phyloP scores from a whole-genome alignment of 1,140 invertebrate species.

The Euura saliciscinereae region DNA sequence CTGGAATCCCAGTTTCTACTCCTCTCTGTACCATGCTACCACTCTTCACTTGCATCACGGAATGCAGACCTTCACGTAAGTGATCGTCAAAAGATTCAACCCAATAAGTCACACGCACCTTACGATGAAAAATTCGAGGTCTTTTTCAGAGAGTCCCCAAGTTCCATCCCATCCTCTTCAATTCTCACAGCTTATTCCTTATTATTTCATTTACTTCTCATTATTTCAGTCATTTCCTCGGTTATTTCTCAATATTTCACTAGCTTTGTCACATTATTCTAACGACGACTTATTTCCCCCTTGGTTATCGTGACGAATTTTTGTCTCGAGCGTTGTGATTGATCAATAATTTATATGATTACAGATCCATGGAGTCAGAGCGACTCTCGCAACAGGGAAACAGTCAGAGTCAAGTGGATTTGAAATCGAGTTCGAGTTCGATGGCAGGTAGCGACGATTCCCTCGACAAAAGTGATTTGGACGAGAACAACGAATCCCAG shows the following conservation, averaged over 20 bases:
- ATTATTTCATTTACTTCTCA: no score
- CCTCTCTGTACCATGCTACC: constrained; percentile 54
- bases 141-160: background rate
- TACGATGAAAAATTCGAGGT: background rate
- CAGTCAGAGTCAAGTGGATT: constrained; percentile 42
- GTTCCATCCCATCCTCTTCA: background rate
- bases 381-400: constrained; percentile 61
- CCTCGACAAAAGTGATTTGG: constrained; percentile 65
- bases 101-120: constrained; percentile 11
- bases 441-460: constrained; percentile 68
- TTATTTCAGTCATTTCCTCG: no score
- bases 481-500: constrained; percentile 58
- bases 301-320: no score
- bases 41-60: constrained; percentile 51
- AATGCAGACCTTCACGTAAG: constrained; percentile 48
- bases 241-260: no score
- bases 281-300: no score
- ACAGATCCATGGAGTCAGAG: constrained; percentile 58
- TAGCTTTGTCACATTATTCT: no score
- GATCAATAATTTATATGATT: no score
- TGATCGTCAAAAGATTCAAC: constrained; percentile 15
- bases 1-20: constrained; percentile 56
- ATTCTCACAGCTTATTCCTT: constrained; percentile 10
- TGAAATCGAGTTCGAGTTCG: constrained; percentile 57
- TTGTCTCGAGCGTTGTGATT: no score